Percentiles rank a stretch among this genome's conserved stretches.
phyloP scores from a whole-genome alignment of 2,113 vertebrate genomes.

The Etia nguti region DNA sequence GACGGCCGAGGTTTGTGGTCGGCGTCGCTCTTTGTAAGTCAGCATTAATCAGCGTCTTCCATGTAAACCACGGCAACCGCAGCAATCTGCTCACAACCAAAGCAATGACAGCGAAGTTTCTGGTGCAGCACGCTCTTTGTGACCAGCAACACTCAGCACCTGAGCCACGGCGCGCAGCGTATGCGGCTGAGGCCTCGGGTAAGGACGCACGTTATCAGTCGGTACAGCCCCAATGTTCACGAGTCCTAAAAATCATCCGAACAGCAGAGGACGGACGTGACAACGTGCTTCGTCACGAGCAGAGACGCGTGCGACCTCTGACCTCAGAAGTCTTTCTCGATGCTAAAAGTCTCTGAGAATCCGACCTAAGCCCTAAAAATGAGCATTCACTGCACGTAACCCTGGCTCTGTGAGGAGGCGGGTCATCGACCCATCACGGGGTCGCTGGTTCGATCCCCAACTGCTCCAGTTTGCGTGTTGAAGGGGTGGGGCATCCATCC shows the following conservation, averaged over 20 bases:
- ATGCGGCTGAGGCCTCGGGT: rapidly evolving
- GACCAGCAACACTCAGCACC: neutral
- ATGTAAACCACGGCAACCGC: neutral
- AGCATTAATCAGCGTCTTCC: neutral
- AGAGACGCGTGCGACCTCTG: rapidly evolving
- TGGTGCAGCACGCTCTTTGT: rapidly evolving
- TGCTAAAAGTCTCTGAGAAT: neutral
- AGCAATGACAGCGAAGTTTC: neutral
- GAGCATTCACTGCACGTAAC: neutral
- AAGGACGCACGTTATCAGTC: neutral
- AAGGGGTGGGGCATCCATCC: too few relatives aligned
- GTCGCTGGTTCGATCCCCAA: too few relatives aligned
- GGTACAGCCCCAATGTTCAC: neutral
- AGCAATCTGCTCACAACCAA: neutral
- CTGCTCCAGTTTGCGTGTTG: too few relatives aligned
- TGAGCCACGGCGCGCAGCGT: neutral
- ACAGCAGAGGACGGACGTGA: rapidly evolving
- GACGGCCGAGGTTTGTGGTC: neutral
- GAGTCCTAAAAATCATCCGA: neutral
- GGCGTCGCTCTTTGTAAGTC: rapidly evolving
- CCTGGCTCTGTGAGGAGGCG: neutral
- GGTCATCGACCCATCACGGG: too few relatives aligned
- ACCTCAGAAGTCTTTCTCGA: neutral
- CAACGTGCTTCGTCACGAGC: neutral
- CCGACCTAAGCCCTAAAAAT: neutral